These are phyloP conservation scores for Myopa tessellatipennis DNA, from an alignment of 2,888 invertebrate species.

Conservation along the genomic window DNA sequence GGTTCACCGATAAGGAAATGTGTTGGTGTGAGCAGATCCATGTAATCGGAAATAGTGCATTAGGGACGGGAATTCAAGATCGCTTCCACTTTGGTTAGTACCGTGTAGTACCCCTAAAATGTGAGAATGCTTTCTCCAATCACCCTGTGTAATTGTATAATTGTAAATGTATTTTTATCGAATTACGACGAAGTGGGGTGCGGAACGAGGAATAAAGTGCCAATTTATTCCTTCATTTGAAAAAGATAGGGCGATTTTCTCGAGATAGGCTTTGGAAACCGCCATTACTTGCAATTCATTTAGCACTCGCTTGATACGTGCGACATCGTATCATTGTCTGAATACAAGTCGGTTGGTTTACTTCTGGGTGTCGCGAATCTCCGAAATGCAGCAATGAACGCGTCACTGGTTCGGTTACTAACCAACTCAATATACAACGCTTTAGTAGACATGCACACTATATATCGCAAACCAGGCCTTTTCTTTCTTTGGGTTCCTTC, in stretches of 20 bases:
- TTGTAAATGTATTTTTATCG: background rate
- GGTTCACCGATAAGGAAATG: too few relatives aligned
- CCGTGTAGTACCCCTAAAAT: too few relatives aligned
- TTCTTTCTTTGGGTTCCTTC: background rate
- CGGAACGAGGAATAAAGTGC: background rate
- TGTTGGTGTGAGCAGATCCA: too few relatives aligned
- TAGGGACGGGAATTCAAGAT: too few relatives aligned
- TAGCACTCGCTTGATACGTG: constrained; percentile 24
- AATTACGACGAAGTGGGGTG: background rate
- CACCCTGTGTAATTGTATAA: too few relatives aligned
- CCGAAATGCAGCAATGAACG: constrained; percentile 32
- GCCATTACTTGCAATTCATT: constrained; percentile 8
- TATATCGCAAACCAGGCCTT: too few relatives aligned
- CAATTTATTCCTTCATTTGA: background rate
- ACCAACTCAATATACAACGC: too few relatives aligned
- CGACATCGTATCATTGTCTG: constrained; percentile 41
- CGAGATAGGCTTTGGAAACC: background rate
- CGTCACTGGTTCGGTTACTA: too few relatives aligned
- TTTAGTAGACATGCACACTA: too few relatives aligned
- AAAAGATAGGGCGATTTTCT: background rate
- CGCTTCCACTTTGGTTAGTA: too few relatives aligned
- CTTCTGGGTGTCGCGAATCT: constrained; percentile 40
- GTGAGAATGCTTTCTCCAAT: too few relatives aligned
- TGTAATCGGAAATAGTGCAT: too few relatives aligned
- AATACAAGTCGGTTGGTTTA: constrained; percentile 38